Evolutionary conservation across 2,888 invertebrate genomes (phyloP).

Genomic region (Xanthia togata): DNA sequence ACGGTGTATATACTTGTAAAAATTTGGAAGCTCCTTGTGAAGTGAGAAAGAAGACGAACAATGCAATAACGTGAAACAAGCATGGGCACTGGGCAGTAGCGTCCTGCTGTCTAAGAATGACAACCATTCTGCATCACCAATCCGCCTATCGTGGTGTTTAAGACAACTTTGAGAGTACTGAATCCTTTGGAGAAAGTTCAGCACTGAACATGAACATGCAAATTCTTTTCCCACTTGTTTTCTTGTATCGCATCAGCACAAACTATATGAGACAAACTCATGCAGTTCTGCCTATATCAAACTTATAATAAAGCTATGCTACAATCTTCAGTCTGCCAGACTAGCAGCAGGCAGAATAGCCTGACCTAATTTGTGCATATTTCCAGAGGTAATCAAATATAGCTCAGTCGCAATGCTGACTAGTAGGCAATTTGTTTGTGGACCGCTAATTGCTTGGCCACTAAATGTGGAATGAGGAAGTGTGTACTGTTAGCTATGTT

Average conservation of each 20-base stretch:
- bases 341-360: conserved; percentile 43
- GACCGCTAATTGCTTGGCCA: conserved; percentile 55
- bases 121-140: not conserved
- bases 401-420: conserved; percentile 54
- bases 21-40: not conserved
- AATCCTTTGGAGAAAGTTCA: not conserved
- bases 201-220: not conserved
- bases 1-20: not conserved
- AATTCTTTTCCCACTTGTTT: not conserved
- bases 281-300: not conserved
- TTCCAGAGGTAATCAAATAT: conserved; percentile 66
- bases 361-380: conserved; percentile 64
- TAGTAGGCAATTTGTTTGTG: conserved; percentile 50
- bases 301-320: conserved; percentile 20
- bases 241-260: not conserved
- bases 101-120: not conserved
- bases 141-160: too few species aligned
- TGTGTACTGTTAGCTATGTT: conserved; percentile 29
- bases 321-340: conserved; percentile 19
- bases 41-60: not conserved
- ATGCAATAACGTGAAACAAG: too few species aligned
- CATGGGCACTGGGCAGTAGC: not conserved
- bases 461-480: conserved; percentile 57
- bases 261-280: not conserved
- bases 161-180: not conserved